Base-by-base conservation (phyloP, 2,797 vertebrate genomes). In the Parambassis ranga region DNA sequence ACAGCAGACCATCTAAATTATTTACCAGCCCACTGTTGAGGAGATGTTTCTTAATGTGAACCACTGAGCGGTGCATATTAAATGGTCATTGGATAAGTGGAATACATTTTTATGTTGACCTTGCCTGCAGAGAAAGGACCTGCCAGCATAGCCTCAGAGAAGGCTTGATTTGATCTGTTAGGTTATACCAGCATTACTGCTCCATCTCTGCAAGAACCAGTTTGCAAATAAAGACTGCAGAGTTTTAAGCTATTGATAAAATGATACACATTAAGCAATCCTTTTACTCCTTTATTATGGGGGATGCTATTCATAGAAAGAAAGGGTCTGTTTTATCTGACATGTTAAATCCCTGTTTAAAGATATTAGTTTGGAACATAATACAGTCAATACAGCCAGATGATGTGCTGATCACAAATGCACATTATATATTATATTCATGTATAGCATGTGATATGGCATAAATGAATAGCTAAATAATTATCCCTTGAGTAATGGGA, bases 1-100 rank as follows among this genome's bases (percentile, higher is more conserved):
- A 88, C 79, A 81, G 80, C 65, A 67, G 61, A 82, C 75, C 43
- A 66, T 82, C 57, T 90, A 65, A 90, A 89, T 91, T 83, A 90
- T 91, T 90, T 81, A 91, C 79, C 41, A 60, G 65, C 63, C 68
- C 61, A 53, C 81, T 80, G 83, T 81, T 80, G 61, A 85, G 77
- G 80, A 83, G 72, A 82, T 79, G 80, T 82, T 79, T 68, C 76
- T 81, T 87, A 83, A 90, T 89, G 85, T 48, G 84, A 88, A 88
- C 85, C 86, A 87, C 87, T 90, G 87, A 85, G 39, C 44, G 41
- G 58, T 78, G 85, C 77, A 89, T 85, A 77, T 85, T 83, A 89
- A 89, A 81, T 83, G 79, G 66, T 83, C 80, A 82, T 65, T 42
- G 64, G 65, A 56, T 81, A 75, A 85, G 55, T 82, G 66, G 39